These are phyloP conservation scores for Lamprotornis superbus DNA, from an alignment of 2,113 vertebrate species.

Conservation along the genomic window DNA sequence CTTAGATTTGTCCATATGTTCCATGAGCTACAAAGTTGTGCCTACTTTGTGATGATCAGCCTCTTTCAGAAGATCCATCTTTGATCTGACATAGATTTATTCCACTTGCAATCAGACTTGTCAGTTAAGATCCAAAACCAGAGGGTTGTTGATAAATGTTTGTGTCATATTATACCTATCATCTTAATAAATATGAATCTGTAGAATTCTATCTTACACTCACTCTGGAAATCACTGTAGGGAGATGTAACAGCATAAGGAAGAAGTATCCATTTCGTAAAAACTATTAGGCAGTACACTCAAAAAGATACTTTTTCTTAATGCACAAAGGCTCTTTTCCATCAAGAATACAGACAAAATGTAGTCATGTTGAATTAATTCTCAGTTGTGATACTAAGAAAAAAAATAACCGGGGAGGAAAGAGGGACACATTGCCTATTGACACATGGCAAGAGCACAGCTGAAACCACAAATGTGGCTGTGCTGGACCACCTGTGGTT, in stretches of 20 bases:
- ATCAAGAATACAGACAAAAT: background rate
- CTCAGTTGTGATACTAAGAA: background rate
- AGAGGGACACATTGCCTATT: background rate
- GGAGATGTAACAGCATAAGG: background rate
- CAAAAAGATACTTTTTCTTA: background rate
- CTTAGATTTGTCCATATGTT: background rate
- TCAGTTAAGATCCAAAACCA: no score
- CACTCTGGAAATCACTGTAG: background rate
- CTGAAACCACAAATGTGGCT: background rate
- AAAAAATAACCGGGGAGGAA: background rate
- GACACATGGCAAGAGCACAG: background rate
- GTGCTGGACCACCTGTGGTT: background rate
- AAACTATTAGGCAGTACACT: background rate
- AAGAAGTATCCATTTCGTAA: background rate
- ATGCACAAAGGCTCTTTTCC: background rate
- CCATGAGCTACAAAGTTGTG: background rate
- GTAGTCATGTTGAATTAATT: background rate
- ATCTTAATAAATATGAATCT: no score
- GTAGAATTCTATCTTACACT: background rate
- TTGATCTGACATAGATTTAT: no score
- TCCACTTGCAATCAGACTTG: no score
- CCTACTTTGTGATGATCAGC: background rate
- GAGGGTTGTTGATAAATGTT: no score
- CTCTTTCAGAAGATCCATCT: background rate
- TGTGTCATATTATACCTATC: no score